Conservation (phyloP, 2,113 vertebrate species). For the Pedetes capensis region DNA sequence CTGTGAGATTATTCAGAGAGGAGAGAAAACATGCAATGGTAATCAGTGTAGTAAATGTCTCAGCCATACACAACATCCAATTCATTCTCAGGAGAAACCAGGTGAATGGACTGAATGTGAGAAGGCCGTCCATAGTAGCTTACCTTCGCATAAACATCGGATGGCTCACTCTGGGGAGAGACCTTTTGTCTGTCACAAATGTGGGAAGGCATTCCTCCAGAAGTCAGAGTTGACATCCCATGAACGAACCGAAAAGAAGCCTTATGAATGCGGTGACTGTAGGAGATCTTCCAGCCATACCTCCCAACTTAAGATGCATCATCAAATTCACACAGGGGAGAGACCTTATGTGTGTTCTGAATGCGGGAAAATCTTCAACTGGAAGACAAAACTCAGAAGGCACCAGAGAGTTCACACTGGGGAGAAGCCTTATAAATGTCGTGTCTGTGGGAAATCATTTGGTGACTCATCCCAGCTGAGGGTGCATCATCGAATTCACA, state of each 20-base stretch:
- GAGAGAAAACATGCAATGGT: constrained; percentile 62
- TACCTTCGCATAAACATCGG: background rate
- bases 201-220: background rate
- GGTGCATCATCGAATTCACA: background rate
- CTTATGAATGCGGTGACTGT: background rate
- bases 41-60: constrained; percentile 51
- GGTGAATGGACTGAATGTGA: background rate
- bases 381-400: constrained; percentile 62
- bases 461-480: background rate
- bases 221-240: background rate
- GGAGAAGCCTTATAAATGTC: background rate
- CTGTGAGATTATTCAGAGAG: background rate
- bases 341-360: background rate
- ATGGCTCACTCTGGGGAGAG: background rate
- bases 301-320: background rate
- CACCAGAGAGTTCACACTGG: background rate
- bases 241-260: background rate
- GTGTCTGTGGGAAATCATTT: background rate
- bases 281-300: background rate
- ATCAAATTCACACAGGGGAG: background rate
- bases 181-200: background rate
- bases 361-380: constrained; percentile 67
- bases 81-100: background rate
- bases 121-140: background rate
- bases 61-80: constrained; percentile 33